Evolutionary conservation across 2,113 vertebrate species (phyloP), one percentile per base, ranked within the genome.

Genomic region (Pelmatolapia mariae): DNA sequence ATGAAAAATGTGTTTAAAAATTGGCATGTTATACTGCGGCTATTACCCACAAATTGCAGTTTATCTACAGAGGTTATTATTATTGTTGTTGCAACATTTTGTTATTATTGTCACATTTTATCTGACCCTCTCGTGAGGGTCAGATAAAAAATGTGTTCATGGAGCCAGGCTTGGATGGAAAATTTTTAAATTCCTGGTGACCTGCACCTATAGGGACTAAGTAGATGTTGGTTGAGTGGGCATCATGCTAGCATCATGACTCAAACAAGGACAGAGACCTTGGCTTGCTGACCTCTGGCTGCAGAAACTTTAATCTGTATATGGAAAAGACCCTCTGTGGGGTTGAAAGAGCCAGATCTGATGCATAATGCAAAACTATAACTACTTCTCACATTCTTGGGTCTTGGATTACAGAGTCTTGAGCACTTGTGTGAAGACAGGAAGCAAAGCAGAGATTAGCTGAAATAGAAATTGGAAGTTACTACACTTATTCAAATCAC

Each of bases 161-260:
- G 13, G 22, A 73, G 11, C 13, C 15, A 18, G 43, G 68, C 24
- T 47, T 76, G 68, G 15, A 47, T 19, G 24, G 15, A 45, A 47
- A 47, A 2, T 1, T 0, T 15, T 24, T 4, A 15, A 6, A 40
- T 71, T 22, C 19, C 63, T 2, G 22, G 1, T 45, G 22, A 45
- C 22, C 40, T 16, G 40, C 13, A 73, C 3, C n/a, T 45, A 68
- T 68, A 36, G 10, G 63, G 19, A 22, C 36, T 71, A 43, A 43
- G n/a, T 10, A 43, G 9, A 10, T 71, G 5, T 71, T 43, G n/a
- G 12, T 71, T 71, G 66, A 22, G 38, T 71, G 38, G n/a, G 66
- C 33, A 40, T 3, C 36, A 22, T 40, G 40, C 15, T 45, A n/a
- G 36, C 40, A 47, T 73, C 40, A 47, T 26, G 15, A 47, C 8